Base-by-base conservation (phyloP, 2,888 invertebrate genomes). In the Drosophila prolongata region DNA sequence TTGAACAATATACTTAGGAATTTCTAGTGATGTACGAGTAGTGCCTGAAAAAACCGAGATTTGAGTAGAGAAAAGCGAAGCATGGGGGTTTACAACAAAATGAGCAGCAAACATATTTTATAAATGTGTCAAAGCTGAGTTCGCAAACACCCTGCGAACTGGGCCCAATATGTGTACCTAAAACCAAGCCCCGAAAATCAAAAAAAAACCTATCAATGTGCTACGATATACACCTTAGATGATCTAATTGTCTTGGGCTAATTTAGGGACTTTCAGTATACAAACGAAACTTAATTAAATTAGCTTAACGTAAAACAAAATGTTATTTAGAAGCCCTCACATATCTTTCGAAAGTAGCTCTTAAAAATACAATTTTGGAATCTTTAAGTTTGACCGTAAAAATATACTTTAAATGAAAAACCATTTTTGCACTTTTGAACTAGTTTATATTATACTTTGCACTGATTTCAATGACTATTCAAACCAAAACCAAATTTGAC, bases 1-100 rank as follows among this genome's bases (percentile, higher is more conserved):
- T 62, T 50, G 56, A 40, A 24, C 38, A 54, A 59, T 43, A 65
- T 38, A 62, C 60, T 46, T 68, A 57, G 62, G 58, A 54, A 43
- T 43, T 42, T 27, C 27, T 77, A 82, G 78, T 79, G 81, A 79
- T 71, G 71, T 71, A 81, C 75, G 85, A 90, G 76, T 87, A 90
- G 90, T 90, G 90, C 90, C 90, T 90, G 83, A 77, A 75, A 66
- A 47, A 50, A 60, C 35, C 50, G 47, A 58, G 59, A 44, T 38
- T 43, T 49, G 14, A 44, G 40, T 62, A 54, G 46, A 34, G 14
- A 30, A 27, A 55, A 47, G n/a, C 16, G 14, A 50, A 14, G 13
- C 53, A 38, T 44, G 35, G 55, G 37, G 49, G 49, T 35, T 19
- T 34, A 16, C 11, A 55, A 47, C 27, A 46, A 38, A 14, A 14